These are phyloP conservation scores for Vanessa tameamea DNA, from an alignment of 1,140 invertebrate species.

Conservation along the genomic window DNA sequence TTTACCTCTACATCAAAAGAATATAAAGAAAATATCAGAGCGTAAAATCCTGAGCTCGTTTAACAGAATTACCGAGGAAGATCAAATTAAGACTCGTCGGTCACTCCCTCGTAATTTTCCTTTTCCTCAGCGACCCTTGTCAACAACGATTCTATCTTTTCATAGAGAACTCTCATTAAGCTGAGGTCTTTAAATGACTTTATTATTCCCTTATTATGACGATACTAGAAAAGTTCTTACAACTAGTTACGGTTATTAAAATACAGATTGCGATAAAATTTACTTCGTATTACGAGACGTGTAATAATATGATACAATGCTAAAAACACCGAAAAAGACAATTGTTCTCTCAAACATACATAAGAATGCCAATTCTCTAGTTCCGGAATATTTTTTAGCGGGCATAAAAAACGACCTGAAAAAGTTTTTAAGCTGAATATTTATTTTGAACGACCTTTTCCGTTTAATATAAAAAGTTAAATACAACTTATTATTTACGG, in stretches of 20 bases:
- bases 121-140: slow-evolving; percentile 66
- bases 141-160: slow-evolving; percentile 65
- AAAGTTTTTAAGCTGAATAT: slow-evolving; percentile 13
- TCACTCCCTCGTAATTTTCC: slow-evolving; percentile 70
- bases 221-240: slow-evolving; percentile 5
- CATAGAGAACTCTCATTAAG: slow-evolving; percentile 62
- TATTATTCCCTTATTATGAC: slow-evolving; percentile 28
- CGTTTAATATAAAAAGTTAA: slow-evolving; percentile 36
- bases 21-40: slow-evolving; percentile 52
- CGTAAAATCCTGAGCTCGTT: slow-evolving; percentile 54
- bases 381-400: background rate
- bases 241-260: background rate
- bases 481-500: slow-evolving; percentile 31
- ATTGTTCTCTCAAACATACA: background rate
- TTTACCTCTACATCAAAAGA: slow-evolving; percentile 39
- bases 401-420: background rate
- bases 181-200: slow-evolving; percentile 53
- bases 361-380: too few relatives aligned
- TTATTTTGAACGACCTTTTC: slow-evolving; percentile 23
- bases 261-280: background rate
- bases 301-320: background rate
- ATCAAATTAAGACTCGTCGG: slow-evolving; percentile 64
- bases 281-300: background rate
- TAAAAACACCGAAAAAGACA: background rate
- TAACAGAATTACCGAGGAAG: slow-evolving; percentile 59